Evolutionary conservation across 2,888 invertebrate species (phyloP).

Genomic region (Acanthosepion lycidas): DNA sequence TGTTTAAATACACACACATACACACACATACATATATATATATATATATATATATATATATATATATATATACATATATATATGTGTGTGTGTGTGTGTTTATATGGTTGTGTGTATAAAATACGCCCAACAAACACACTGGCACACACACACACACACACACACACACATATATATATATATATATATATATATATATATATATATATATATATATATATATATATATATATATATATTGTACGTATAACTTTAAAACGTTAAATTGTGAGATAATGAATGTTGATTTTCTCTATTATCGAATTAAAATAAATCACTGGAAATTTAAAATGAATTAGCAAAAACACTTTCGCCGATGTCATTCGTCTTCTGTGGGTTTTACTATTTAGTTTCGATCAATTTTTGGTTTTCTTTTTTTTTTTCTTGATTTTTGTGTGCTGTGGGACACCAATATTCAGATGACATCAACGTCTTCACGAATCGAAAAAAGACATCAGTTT

Average conservation of each 20-base stretch:
- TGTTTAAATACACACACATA: too few species aligned
- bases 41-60: constrained; percentile 20
- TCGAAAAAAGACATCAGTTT: too few species aligned
- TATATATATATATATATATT: neutral
- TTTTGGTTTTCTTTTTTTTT: too few species aligned
- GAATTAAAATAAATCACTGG: neutral
- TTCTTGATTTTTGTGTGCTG: too few species aligned
- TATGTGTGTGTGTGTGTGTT: too few species aligned
- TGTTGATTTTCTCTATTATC: neutral
- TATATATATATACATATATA: neutral
- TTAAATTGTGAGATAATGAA: neutral
- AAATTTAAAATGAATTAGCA: neutral
- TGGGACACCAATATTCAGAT: too few species aligned
- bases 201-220: neutral
- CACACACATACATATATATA: neutral
- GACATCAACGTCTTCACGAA: too few species aligned
- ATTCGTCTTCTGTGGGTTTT: neutral
- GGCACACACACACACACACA: neutral
- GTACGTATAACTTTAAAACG: neutral
- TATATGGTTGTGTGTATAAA: neutral
- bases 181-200: neutral
- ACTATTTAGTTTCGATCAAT: too few species aligned
- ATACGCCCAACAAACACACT: too few species aligned
- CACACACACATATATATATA: neutral
- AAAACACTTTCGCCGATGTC: neutral